Evolutionary conservation across 1,140 invertebrate genomes (phyloP).

Genomic region (Eriocheir sinensis): DNA sequence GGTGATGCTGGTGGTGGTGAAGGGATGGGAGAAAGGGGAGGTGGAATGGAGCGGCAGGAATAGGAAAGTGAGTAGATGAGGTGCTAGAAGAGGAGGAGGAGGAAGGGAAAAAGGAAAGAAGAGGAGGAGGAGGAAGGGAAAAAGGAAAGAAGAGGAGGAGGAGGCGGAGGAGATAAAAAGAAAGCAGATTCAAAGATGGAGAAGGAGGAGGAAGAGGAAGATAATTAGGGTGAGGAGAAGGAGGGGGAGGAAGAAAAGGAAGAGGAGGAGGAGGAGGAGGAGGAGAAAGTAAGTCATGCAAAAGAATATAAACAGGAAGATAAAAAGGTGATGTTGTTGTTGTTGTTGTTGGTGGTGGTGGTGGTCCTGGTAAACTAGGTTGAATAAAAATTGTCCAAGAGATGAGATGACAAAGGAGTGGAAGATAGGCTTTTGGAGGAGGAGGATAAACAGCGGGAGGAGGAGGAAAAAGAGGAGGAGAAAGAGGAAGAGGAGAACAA

Average conservation of each 20-base stretch:
- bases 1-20: background rate
- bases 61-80: background rate
- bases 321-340: too few species aligned
- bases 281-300: too few species aligned
- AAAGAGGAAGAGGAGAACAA: background rate
- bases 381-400: too few species aligned
- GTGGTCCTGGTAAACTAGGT: too few species aligned
- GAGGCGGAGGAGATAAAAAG: background rate
- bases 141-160: background rate
- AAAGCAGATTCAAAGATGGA: background rate
- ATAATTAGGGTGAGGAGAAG: too few species aligned
- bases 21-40: background rate
- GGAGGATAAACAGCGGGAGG: background rate
- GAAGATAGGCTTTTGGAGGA: background rate
- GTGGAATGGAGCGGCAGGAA: background rate
- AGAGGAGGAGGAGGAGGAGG: too few species aligned
- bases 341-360: too few species aligned
- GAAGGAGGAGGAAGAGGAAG: background rate
- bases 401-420: too few species aligned
- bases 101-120: background rate
- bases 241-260: too few species aligned
- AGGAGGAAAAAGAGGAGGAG: background rate
- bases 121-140: background rate
- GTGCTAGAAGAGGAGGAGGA: background rate
- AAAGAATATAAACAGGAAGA: too few species aligned